Evolutionary conservation across 2,113 vertebrate genomes (phyloP), one percentile per base, ranked within the genome.

Genomic region (Melanerpes formicivorus): DNA sequence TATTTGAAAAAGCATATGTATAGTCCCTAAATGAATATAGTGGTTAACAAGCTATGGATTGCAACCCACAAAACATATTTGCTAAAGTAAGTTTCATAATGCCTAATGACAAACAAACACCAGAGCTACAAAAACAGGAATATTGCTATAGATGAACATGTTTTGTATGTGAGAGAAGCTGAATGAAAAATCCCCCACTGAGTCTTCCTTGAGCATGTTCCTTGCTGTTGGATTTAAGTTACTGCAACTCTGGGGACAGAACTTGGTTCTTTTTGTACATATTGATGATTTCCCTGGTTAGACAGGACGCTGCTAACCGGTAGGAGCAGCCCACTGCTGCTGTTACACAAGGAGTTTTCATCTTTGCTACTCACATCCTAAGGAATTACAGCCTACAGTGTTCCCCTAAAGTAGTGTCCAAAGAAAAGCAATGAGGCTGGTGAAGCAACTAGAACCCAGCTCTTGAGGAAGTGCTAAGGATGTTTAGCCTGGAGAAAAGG

Each of bases 31-130:
- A 93, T 93, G 90, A 93, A 93, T 95, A 81, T 91, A 93, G 80
- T 58, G 90, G 91, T 96, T 95, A 96, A 92, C 85, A 96, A 94
- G 93, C 90, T 93, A 95, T 59, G 88, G 91, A 95, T 95, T 88
- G 76, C 90, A 96, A 93, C 82, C 91, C 91, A 93, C 94, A 95
- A 90, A 95, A 95, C 92, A 88, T 80, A 93, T 82, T 94, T 96
- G 81, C 90, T 88, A 16, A 88, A 94, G 93, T 81, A 62, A 93
- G 73, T 95, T 95, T 91, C 66, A 63, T 88, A 90, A 92, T 86
- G 91, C 69, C 84, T 95, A 93, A 88, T 93, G 88, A 66, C 91
- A 95, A 96, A 89, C 94, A 96, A 96, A 93, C 86, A 93, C 34
- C 56, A 78, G 73, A 81, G 54, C 34, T 2, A 46, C 62, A 65